A percentile compares a stretch with the other conserved stretches of the same genome.
Evolutionary conservation across 2,797 vertebrate species (phyloP).

Genomic region (Otus scops): DNA sequence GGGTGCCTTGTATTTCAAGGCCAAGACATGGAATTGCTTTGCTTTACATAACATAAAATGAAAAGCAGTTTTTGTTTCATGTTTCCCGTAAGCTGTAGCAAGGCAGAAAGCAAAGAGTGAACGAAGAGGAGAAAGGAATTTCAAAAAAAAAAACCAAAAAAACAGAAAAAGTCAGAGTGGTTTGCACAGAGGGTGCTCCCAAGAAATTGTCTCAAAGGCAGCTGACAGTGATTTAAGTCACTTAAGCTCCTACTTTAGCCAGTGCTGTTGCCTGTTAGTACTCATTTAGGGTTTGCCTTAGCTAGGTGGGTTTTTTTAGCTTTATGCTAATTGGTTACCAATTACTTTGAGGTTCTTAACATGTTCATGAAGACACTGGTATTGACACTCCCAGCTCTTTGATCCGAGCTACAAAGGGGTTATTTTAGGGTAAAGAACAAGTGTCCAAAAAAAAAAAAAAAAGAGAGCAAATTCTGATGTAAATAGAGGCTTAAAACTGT

Average conservation of each 20-base stretch:
- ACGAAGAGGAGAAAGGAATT: not conserved
- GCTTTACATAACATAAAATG: conserved; percentile 36
- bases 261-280: not conserved
- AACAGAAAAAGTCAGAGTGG: not conserved
- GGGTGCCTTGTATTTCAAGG: conserved; percentile 11
- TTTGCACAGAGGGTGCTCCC: not conserved
- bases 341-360: conserved; percentile 60
- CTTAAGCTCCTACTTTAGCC: not conserved
- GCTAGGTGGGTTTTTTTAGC: not conserved
- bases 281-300: not conserved
- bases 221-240: not conserved
- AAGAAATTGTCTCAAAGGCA: not conserved
- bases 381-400: conserved; percentile 54
- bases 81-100: not conserved
- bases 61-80: conserved; percentile 35
- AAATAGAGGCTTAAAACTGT: not conserved
- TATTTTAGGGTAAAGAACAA: conserved; percentile 56
- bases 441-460: conserved; percentile 25
- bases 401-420: conserved; percentile 63
- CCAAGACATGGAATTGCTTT: not conserved
- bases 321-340: conserved; percentile 57
- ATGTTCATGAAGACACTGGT: conserved; percentile 25
- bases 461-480: not conserved
- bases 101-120: not conserved
- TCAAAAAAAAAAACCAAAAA: not conserved